Evolutionary conservation across 2,888 invertebrate genomes (phyloP), one percentile per base, ranked within the genome.

Genomic region (Morinoia aosen): DNA sequence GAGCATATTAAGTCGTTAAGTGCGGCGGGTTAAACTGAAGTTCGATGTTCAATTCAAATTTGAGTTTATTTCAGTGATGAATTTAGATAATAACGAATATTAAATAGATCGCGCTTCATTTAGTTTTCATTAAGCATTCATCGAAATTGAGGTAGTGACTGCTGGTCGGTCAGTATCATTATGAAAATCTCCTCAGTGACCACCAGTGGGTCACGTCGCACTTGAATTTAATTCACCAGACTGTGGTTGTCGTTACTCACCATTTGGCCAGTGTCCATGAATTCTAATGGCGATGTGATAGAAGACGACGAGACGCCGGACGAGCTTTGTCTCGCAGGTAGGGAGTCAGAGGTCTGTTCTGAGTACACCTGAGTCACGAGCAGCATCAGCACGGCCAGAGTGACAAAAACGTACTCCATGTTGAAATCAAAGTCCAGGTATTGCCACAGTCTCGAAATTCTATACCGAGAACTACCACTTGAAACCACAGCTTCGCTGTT

Each of bases 351-450:
- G 57, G 93, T 33, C 57, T 93, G 93, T 39, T 93, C 93, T 48
- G 93, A 56, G 93, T 93, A 56, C 56, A 93, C 93, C 48, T 57
- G 93, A 93, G 93, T 93, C 57, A 57, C 57, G 25, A 93, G 93
- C 57, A 93, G n/a, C 56, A 93, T 14, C 57, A 93, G 93, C n/a
- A 93, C 10, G n/a, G 58, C 57, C n/a, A 93, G 58, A 12, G 48
- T 48, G 90, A 14, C 90, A 90, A 90, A 40, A 90, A 90, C 90
- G 48, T 48, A 76, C 25, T 76, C 33, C 76, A 76, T 33, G 33
- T 76, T 8, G 19, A 76, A 33, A 33, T 76, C 25, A 76, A 76
- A 76, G 0, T 33, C 76, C 25, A 76, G 76, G 76, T 76, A 76
- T 76, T 76, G 76, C 76, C 76, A 76, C 76, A 76, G 76, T 76